Evolutionary conservation across 2,888 invertebrate species (phyloP).

Genomic region (Drosophila acutilabella): DNA sequence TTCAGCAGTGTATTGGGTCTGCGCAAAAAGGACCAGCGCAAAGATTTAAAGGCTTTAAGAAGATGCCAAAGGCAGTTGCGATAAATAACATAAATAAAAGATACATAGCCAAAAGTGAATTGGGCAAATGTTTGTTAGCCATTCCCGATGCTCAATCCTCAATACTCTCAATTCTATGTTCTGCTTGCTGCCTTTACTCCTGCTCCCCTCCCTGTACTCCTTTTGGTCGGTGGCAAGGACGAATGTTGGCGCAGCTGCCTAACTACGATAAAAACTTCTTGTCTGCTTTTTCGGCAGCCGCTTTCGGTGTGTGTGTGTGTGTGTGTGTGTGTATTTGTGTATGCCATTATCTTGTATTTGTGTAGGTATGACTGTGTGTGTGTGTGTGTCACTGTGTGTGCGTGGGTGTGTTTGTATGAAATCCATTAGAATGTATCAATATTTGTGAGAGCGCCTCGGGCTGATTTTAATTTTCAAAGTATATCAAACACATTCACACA

Average conservation of each 20-base stretch:
- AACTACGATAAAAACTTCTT: slow-evolving; percentile 74
- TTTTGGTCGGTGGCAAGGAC: slow-evolving; percentile 49
- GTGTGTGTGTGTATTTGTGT: slow-evolving; percentile 19
- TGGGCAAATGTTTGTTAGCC: slow-evolving; percentile 69
- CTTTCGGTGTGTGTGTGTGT: slow-evolving; percentile 21
- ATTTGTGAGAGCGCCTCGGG: slow-evolving; percentile 76
- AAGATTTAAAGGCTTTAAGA: slow-evolving; percentile 72
- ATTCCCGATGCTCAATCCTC: slow-evolving; percentile 18
- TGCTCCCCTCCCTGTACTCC: too few relatives aligned
- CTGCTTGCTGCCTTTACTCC: slow-evolving; percentile 15
- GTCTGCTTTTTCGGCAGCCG: slow-evolving; percentile 48
- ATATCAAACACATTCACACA: slow-evolving; percentile 39
- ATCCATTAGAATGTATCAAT: slow-evolving; percentile 82
- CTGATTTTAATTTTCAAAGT: slow-evolving; percentile 77
- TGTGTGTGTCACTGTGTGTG: slow-evolving; percentile 6
- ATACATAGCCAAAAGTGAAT: slow-evolving; percentile 66
- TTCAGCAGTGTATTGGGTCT: neutral
- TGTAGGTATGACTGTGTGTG: slow-evolving; percentile 11
- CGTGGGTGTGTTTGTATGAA: slow-evolving; percentile 44
- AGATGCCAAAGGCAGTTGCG: slow-evolving; percentile 52
- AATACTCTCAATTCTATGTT: slow-evolving; percentile 1
- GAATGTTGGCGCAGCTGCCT: slow-evolving; percentile 68
- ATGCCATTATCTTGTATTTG: slow-evolving; percentile 7
- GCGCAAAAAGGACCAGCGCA: slow-evolving; percentile 24
- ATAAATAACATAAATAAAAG: slow-evolving; percentile 79